Evolutionary conservation across 2,113 vertebrate genomes (phyloP).

Genomic region (Cervus canadensis): DNA sequence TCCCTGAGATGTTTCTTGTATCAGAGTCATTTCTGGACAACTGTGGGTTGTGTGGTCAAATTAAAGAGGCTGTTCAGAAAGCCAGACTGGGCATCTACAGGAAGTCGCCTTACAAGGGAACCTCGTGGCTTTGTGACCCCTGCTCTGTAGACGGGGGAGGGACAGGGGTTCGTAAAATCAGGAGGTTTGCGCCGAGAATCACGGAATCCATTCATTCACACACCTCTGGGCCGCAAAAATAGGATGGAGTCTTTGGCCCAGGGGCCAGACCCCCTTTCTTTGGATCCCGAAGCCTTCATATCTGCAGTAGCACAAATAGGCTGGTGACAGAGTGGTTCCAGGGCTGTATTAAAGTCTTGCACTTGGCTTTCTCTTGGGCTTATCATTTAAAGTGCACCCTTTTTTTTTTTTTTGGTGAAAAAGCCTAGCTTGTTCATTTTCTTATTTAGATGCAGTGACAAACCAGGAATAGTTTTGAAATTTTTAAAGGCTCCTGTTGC

Average conservation of each 20-base stretch:
- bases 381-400: neutral
- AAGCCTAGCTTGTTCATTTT: neutral
- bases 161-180: neutral
- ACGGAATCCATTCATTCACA: neutral
- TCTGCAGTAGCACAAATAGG: neutral
- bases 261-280: neutral
- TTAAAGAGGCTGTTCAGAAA: constrained; percentile 32
- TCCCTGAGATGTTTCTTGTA: neutral
- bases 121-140: constrained; percentile 17
- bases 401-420: neutral
- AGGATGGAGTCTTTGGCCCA: neutral
- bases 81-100: neutral
- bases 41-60: neutral
- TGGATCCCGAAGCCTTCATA: neutral
- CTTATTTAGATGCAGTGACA: neutral
- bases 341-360: neutral
- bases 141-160: neutral
- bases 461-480: neutral
- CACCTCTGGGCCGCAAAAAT: neutral
- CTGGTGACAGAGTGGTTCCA: neutral
- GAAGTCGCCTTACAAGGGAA: neutral
- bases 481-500: neutral
- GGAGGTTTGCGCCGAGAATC: neutral
- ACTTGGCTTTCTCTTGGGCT: neutral
- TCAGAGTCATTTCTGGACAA: neutral